Evolutionary conservation across 2,888 invertebrate species (phyloP).

Genomic region (Tipula vernalis): DNA sequence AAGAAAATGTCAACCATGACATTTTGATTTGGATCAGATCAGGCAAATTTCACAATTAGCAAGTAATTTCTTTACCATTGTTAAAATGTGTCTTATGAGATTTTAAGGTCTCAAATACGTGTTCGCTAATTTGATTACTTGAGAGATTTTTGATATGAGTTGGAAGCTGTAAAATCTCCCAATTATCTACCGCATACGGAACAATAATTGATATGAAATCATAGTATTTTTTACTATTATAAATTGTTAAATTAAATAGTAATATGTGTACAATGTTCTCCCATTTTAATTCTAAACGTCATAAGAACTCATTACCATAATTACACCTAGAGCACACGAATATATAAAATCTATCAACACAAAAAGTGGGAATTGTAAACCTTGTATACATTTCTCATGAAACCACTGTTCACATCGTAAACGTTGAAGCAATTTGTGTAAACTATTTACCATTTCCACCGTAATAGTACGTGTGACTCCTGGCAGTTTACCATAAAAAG

Average conservation of each 20-base stretch:
- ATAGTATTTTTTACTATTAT: slow-evolving; percentile 77
- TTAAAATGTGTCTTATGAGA: slow-evolving; percentile 55
- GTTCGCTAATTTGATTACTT: slow-evolving; percentile 54
- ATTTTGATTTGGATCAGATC: too few species aligned
- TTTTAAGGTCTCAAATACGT: slow-evolving; percentile 59
- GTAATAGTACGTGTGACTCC: too few species aligned
- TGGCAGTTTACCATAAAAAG: too few species aligned
- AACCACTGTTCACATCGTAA: slow-evolving; percentile 87
- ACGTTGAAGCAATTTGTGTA: slow-evolving; percentile 85
- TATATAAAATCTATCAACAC: slow-evolving; percentile 84
- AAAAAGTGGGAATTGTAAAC: slow-evolving; percentile 67
- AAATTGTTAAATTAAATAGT: slow-evolving; percentile 75
- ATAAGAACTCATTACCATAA: slow-evolving; percentile 70
- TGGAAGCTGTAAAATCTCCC: slow-evolving; percentile 68
- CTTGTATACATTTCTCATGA: slow-evolving; percentile 80
- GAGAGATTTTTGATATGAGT: slow-evolving; percentile 57
- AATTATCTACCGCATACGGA: slow-evolving; percentile 75
- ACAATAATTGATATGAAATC: slow-evolving; percentile 74
- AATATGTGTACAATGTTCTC: slow-evolving; percentile 78
- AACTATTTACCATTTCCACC: slow-evolving; percentile 80
- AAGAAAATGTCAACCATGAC: too few species aligned
- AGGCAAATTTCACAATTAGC: too few species aligned
- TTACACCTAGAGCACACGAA: slow-evolving; percentile 86
- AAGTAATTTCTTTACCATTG: slow-evolving; percentile 76
- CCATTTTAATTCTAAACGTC: slow-evolving; percentile 77